Conservation (phyloP, 2,888 invertebrate species). For the Tachystola acroxantha region DNA sequence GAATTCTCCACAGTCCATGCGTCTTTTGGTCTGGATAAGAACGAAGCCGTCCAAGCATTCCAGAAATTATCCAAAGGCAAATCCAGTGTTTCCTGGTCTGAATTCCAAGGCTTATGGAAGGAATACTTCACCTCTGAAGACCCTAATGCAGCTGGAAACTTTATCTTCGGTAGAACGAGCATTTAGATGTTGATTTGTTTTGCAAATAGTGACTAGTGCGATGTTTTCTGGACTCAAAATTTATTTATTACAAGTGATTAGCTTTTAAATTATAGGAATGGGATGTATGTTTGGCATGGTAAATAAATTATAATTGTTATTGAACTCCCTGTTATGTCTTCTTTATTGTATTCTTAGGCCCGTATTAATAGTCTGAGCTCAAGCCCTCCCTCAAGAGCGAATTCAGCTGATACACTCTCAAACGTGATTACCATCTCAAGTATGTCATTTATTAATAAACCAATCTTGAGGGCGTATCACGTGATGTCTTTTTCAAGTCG, state of each 20-base stretch:
- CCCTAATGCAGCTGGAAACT: slow-evolving; percentile 87
- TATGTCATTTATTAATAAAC: too few species aligned
- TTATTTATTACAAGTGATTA: background rate
- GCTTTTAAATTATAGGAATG: background rate
- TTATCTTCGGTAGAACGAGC: slow-evolving; percentile 88
- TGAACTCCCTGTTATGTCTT: too few species aligned
- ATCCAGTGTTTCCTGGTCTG: slow-evolving; percentile 83
- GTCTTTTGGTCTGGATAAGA: slow-evolving; percentile 85
- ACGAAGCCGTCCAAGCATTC: slow-evolving; percentile 87
- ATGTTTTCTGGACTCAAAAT: background rate
- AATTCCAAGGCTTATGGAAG: slow-evolving; percentile 89
- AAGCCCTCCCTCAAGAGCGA: too few species aligned
- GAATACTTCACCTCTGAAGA: slow-evolving; percentile 92
- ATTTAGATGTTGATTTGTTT: slow-evolving; percentile 71
- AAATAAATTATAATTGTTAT: background rate
- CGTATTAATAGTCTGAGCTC: too few species aligned
- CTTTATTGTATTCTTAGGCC: too few species aligned
- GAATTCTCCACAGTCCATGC: slow-evolving; percentile 90
- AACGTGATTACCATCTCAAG: too few species aligned
- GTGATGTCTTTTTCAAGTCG: too few species aligned
- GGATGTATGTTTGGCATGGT: background rate
- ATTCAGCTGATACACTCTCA: too few species aligned
- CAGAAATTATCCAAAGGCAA: slow-evolving; percentile 87
- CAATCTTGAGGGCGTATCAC: too few species aligned
- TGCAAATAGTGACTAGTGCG: background rate